Conservation (phyloP, 2,797 vertebrate genomes). For the Smutsia temminckii region DNA sequence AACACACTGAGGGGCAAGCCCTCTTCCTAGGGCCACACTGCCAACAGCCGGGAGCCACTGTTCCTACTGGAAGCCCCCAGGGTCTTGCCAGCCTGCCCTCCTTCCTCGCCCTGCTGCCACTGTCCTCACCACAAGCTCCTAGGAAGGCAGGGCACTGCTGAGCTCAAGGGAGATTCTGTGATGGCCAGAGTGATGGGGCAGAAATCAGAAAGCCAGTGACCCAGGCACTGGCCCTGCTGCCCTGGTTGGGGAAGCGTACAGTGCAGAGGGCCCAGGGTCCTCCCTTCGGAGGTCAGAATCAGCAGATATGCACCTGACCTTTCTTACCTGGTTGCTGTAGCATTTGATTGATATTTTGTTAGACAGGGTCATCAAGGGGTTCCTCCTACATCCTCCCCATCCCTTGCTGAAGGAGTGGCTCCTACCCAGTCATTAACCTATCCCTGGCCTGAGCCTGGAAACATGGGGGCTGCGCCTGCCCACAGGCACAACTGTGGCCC, state of each 20-base stretch:
- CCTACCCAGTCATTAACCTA: neutral
- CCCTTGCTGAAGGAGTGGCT: neutral
- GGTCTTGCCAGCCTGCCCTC: neutral
- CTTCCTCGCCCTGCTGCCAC: neutral
- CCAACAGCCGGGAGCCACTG: too few species aligned
- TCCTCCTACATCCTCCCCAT: neutral
- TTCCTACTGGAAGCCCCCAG: neutral
- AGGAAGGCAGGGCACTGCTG: neutral
- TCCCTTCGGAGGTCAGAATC: neutral
- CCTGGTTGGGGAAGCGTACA: neutral
- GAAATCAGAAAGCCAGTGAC: neutral
- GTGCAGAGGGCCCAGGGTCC: too few species aligned
- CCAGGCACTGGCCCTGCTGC: rapidly evolving
- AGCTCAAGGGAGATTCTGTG: neutral
- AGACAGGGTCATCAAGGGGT: too few species aligned
- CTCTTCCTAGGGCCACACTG: neutral
- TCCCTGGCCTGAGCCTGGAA: neutral
- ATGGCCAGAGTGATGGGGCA: neutral
- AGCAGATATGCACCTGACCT: neutral
- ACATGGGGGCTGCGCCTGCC: rapidly evolving
- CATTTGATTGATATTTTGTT: neutral
- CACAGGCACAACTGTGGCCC: neutral
- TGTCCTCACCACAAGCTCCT: neutral
- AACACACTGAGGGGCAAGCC: neutral
- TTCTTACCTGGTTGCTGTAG: neutral